phyloP scores from a whole-genome alignment of 2,113 vertebrate species.

The Cynocephalus volans region DNA sequence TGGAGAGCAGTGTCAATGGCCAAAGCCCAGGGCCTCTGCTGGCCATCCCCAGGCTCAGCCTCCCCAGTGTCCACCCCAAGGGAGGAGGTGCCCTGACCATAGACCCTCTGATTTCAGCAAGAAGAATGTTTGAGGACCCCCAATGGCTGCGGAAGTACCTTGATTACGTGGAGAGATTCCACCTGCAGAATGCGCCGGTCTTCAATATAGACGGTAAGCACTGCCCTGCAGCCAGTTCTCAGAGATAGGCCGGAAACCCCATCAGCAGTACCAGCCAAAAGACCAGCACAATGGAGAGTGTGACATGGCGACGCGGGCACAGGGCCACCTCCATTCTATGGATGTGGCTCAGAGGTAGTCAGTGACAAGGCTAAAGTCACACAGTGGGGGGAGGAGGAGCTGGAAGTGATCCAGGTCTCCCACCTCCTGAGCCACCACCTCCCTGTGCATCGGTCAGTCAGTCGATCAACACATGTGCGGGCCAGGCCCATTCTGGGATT shows the following conservation, averaged over 20 bases:
- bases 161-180: not conserved
- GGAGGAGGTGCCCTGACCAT: not conserved
- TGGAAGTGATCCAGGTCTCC: not conserved
- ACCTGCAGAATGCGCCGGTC: not conserved
- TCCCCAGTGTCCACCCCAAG: not conserved
- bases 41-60: not conserved
- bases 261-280: too few relatives aligned
- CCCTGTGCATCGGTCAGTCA: not conserved
- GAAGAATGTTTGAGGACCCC: not conserved
- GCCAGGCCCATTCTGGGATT: not conserved
- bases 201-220: not conserved
- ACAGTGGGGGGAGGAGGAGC: not conserved
- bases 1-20: too few relatives aligned
- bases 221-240: fast-evolving
- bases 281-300: fast-evolving
- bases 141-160: not conserved
- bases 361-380: not conserved
- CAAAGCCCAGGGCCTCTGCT: not conserved
- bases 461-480: not conserved
- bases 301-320: fast-evolving
- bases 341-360: not conserved
- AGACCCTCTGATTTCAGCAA: not conserved
- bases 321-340: fast-evolving
- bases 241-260: fast-evolving
- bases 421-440: not conserved